phyloP scores from a whole-genome alignment of 2,797 vertebrate species.

The Lates japonicus region DNA sequence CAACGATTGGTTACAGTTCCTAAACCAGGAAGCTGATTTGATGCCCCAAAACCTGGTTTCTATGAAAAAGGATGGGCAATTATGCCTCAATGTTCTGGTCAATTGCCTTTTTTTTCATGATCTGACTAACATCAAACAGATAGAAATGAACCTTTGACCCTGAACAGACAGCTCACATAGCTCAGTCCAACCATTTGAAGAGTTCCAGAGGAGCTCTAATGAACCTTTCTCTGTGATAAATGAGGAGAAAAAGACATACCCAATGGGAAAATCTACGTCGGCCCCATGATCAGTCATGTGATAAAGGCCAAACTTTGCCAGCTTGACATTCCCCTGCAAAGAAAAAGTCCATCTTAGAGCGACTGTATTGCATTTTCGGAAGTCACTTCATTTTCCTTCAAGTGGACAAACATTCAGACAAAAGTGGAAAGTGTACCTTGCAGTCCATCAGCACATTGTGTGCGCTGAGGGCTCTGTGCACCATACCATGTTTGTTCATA shows the following conservation, averaged over 20 bases:
- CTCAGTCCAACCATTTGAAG: constrained; percentile 29
- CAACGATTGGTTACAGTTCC: constrained; percentile 61
- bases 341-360: constrained; percentile 38
- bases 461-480: constrained; percentile 93
- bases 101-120: constrained; percentile 43
- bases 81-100: constrained; percentile 62
- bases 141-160: constrained; percentile 49
- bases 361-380: not conserved
- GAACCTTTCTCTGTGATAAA: constrained; percentile 53
- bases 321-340: constrained; percentile 92
- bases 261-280: constrained; percentile 98
- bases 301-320: constrained; percentile 98
- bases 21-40: constrained; percentile 67
- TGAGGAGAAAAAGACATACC: constrained; percentile 84
- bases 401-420: not conserved
- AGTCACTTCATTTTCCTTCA: not conserved
- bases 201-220: constrained; percentile 46
- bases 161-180: constrained; percentile 37
- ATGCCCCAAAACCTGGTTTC: constrained; percentile 73
- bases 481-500: constrained; percentile 94
- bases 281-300: constrained; percentile 97
- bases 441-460: constrained; percentile 94
- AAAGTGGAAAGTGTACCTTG: constrained; percentile 84
- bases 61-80: constrained; percentile 61
- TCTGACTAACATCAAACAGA: constrained; percentile 67